A percentile compares a stretch with the other conserved stretches of the same genome.
Conservation (phyloP, 2,113 vertebrate genomes). For the Plectropomus leopardus region DNA sequence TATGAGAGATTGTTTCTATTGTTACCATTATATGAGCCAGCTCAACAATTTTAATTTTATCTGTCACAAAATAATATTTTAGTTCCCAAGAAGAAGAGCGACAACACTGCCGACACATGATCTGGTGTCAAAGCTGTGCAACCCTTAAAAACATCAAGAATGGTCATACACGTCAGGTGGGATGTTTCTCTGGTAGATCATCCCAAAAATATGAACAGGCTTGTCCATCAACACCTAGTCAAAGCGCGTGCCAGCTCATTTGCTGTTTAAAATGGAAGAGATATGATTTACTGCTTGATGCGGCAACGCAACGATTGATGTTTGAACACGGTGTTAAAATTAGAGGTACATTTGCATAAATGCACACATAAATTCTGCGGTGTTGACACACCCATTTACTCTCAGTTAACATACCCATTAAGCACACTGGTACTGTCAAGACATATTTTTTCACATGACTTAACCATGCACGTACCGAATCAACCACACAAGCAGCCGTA, state of each 20-base stretch:
- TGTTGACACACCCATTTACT: conserved; percentile 6
- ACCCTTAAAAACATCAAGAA: neutral
- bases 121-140: neutral
- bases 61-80: neutral
- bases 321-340: neutral
- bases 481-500: neutral
- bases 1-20: neutral
- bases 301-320: neutral
- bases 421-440: neutral
- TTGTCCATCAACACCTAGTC: neutral
- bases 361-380: neutral
- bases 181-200: neutral
- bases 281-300: neutral
- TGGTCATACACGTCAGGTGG: neutral
- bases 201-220: neutral
- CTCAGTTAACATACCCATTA: conserved; percentile 4
- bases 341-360: neutral
- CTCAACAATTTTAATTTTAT: neutral
- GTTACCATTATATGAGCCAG: neutral
- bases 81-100: neutral
- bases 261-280: neutral
- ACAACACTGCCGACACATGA: neutral
- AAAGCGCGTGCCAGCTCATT: neutral
- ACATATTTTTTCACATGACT: conserved; percentile 17
- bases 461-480: conserved; percentile 1